phyloP scores from a whole-genome alignment of 2,888 invertebrate species.

The Glyphotaelius pellucidus region DNA sequence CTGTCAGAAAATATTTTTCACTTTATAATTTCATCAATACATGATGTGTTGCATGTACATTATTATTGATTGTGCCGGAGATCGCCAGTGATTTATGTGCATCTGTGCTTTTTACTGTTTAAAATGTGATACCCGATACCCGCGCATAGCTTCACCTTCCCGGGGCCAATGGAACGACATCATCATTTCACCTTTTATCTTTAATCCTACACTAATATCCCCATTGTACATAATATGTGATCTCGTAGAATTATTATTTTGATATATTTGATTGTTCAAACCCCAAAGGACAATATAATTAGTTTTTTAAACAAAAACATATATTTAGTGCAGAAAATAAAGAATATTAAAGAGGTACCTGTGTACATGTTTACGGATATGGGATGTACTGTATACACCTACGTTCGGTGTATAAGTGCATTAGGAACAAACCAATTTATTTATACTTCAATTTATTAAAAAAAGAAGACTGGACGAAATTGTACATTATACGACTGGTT shows the following conservation, averaged over 20 bases:
- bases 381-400: too few relatives aligned
- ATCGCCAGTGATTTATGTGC: neutral
- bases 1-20: neutral
- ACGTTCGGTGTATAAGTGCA: neutral
- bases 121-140: neutral
- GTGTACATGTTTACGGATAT: too few relatives aligned
- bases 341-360: neutral
- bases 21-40: neutral
- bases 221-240: neutral
- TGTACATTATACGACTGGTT: neutral
- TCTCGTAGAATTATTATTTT: neutral
- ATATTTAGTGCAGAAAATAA: neutral
- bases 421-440: neutral
- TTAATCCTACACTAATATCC: neutral
- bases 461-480: neutral
- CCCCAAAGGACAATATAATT: neutral
- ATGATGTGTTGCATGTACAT: neutral
- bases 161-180: neutral
- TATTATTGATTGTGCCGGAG: neutral
- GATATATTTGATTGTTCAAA: neutral
- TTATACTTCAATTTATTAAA: neutral
- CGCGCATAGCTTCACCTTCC: neutral
- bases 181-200: neutral
- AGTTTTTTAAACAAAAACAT: neutral
- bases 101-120: neutral